Conservation (phyloP, 2,888 invertebrate species). For the Macaria notata region DNA sequence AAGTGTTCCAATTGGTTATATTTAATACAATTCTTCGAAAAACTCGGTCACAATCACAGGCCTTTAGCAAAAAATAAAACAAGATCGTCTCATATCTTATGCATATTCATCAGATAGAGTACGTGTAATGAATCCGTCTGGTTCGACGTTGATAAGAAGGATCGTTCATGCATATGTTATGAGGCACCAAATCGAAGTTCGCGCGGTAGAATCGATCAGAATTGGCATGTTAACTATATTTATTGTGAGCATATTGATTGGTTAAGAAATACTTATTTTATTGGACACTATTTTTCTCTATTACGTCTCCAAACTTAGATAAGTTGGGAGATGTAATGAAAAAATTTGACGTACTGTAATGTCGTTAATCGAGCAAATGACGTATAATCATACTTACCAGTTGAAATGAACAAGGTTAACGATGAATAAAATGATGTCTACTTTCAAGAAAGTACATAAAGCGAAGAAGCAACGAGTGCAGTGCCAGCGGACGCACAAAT, state of each 20-base stretch:
- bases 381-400: too few relatives aligned
- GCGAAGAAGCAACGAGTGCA: slow-evolving; percentile 39
- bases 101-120: slow-evolving; percentile 44
- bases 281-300: too few relatives aligned
- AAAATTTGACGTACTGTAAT: too few relatives aligned
- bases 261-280: too few relatives aligned
- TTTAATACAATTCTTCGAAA: background rate
- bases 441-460: slow-evolving; percentile 25
- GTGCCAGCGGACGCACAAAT: slow-evolving; percentile 62
- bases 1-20: slow-evolving; percentile 50
- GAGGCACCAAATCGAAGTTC: slow-evolving; percentile 10
- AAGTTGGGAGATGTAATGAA: too few relatives aligned
- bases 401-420: too few relatives aligned
- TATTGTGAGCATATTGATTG: too few relatives aligned
- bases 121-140: slow-evolving; percentile 24
- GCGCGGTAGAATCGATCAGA: slow-evolving; percentile 9
- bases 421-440: background rate
- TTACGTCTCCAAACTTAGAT: too few relatives aligned
- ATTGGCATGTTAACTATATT: slow-evolving; percentile 7
- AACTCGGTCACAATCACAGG: background rate
- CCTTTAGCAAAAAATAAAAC: slow-evolving; percentile 13
- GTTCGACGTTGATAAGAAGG: slow-evolving; percentile 24
- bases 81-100: slow-evolving; percentile 33
- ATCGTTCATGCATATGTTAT: slow-evolving; percentile 19
- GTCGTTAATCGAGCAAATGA: too few relatives aligned